Evolutionary conservation across 2,797 vertebrate genomes (phyloP), one percentile per base, ranked within the genome.

Genomic region (Poeciliopsis infans): DNA sequence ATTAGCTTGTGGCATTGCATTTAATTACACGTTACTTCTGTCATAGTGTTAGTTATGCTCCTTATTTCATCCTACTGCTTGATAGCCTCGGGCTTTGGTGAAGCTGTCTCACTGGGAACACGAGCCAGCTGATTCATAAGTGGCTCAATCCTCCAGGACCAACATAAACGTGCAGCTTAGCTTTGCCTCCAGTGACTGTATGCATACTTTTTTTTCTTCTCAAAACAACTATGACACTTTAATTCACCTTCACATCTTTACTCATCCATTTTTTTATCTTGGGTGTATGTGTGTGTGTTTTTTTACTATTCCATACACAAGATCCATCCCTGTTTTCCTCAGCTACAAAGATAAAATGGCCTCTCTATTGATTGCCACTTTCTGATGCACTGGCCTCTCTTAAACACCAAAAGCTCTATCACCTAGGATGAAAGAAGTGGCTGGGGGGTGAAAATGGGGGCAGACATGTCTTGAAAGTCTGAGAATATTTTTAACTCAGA

Each of bases 341-440:
- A 79, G 75, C 86, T 77, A 83, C 90, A 87, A 89, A 91, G 93
- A 93, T 93, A 92, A 94, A 95, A 96, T 94, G 84, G 87, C 85
- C 85, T 89, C 55, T 85, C 69, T 87, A 95, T 95, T 86, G 93
- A 95, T 95, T 91, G 89, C 84, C 84, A 73, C 80, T 92, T 90
- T 93, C 89, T 92, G 91, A 94, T 91, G 90, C 80, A 76, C 76
- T 72, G 43, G 87, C 78, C 83, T 84, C 86, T 90, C 85, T 79
- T 81, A 91, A 89, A 92, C 87, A 87, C 78, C 88, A 69, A 87
- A 92, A 88, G 92, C 89, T 87, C 88, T 85, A 90, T 92, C 88
- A 76, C 46, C 86, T 76, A 47, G 77, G 70, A 79, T 84, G 85
- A 85, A 83, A 85, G 80, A 47, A 74, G 83, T 59, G 82, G 76